A percentile compares a stretch with the other conserved stretches of the same genome.
Evolutionary conservation across 2,113 vertebrate species (phyloP).

Genomic region (Rynchops niger): DNA sequence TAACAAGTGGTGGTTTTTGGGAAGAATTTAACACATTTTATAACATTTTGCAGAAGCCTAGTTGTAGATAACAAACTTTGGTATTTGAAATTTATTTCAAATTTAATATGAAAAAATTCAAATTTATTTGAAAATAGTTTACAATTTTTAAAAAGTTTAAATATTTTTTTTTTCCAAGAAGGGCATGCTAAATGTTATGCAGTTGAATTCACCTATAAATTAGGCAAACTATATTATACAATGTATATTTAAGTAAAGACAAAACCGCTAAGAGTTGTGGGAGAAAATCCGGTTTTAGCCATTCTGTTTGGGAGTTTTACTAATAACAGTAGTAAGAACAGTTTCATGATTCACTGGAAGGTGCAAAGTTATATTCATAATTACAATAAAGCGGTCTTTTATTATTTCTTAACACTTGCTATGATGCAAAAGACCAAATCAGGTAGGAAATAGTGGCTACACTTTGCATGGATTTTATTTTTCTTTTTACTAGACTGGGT

Average conservation of each 20-base stretch:
- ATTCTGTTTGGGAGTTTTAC: background rate
- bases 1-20: background rate
- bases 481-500: background rate
- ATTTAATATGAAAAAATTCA: background rate
- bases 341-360: background rate
- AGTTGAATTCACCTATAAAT: accelerated
- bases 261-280: background rate
- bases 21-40: background rate
- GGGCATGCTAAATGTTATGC: background rate
- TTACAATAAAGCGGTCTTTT: background rate
- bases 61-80: background rate
- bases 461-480: background rate
- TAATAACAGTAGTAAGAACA: background rate
- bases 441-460: background rate
- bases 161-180: background rate
- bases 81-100: background rate
- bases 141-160: background rate
- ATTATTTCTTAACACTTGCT: background rate
- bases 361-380: background rate
- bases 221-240: background rate
- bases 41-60: background rate
- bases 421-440: background rate
- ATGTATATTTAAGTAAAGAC: background rate
- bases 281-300: background rate
- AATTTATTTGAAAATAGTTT: background rate